Evolutionary conservation across 2,113 vertebrate species (phyloP).

Genomic region (Archilochus colubris): DNA sequence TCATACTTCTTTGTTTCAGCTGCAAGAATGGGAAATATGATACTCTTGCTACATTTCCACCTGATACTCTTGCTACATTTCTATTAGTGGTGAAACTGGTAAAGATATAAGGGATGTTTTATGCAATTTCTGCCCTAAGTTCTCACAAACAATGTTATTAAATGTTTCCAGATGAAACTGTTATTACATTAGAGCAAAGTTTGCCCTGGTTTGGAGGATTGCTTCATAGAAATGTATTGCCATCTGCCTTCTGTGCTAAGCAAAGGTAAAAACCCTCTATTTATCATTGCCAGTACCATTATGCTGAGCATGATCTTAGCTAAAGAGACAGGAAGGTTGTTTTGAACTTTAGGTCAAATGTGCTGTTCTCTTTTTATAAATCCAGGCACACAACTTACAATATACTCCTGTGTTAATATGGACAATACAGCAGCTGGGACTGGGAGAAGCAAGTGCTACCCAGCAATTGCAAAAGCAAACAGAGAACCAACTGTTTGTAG

Average conservation of each 20-base stretch:
- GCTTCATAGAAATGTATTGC: not conserved
- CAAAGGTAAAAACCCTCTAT: not conserved
- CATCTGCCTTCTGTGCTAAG: not conserved
- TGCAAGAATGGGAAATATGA: not conserved
- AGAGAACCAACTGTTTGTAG: not conserved
- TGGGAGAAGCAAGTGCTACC: not conserved
- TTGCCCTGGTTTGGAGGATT: not conserved
- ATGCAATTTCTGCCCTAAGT: not conserved
- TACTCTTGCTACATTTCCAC: not conserved
- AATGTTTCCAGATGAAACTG: not conserved
- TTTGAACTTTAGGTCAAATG: not conserved
- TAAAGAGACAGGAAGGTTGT: not conserved
- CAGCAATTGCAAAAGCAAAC: not conserved
- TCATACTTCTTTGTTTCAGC: not conserved
- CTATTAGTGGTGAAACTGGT: not conserved
- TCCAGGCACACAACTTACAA: not conserved
- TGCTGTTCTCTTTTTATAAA: not conserved
- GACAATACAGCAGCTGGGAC: not conserved
- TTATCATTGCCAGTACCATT: not conserved
- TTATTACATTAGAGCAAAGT: not conserved
- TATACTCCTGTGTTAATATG: not conserved
- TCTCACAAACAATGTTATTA: not conserved
- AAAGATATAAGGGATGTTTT: not conserved
- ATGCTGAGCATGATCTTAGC: not conserved
- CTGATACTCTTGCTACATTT: not conserved